phyloP scores from a whole-genome alignment of 2,888 invertebrate species.

The Elegia similella region DNA sequence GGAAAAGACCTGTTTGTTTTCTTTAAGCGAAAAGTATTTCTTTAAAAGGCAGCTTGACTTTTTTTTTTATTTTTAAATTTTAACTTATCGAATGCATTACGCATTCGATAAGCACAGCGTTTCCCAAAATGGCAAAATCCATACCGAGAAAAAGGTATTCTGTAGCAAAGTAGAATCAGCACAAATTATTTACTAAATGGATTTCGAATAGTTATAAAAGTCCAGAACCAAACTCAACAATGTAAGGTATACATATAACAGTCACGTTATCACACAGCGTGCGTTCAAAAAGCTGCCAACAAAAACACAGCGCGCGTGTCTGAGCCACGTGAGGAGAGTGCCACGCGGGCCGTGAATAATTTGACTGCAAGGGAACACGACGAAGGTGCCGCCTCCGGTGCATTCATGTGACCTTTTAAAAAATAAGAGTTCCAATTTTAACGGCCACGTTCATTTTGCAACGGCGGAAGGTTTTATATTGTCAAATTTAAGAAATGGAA shows the following conservation, averaged over 20 bases:
- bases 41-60: no score
- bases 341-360: background rate
- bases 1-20: no score
- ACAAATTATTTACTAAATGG: no score
- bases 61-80: no score
- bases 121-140: no score
- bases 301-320: constrained; percentile 43
- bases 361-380: constrained; percentile 8
- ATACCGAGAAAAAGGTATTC: no score
- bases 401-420: constrained; percentile 3
- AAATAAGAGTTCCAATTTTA: background rate
- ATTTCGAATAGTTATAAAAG: background rate
- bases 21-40: no score
- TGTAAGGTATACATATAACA: constrained; percentile 24
- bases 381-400: background rate
- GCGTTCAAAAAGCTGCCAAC: constrained; percentile 45
- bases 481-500: no score
- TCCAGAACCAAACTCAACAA: background rate
- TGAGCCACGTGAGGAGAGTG: constrained; percentile 36
- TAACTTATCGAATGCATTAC: no score
- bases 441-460: background rate
- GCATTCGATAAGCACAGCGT: no score
- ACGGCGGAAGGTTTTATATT: background rate
- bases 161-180: no score
- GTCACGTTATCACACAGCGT: constrained; percentile 45